These are phyloP conservation scores for Lacerta viridis DNA, from an alignment of 2,797 vertebrate genomes.

Conservation along the genomic window DNA sequence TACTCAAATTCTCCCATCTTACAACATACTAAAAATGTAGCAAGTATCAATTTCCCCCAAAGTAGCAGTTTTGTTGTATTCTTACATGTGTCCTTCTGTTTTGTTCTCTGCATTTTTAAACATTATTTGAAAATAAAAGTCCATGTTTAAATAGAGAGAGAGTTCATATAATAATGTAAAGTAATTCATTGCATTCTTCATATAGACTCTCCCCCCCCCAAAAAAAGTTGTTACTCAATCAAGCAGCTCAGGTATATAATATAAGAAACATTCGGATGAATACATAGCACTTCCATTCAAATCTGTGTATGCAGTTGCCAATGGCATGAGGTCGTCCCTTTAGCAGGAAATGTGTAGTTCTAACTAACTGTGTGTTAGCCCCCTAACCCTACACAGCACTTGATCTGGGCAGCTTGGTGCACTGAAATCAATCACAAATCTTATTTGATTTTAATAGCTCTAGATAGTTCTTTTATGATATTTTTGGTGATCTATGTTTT, in stretches of 20 bases:
- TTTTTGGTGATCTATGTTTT: conserved; percentile 53
- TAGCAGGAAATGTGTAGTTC: not conserved
- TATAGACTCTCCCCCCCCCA: not conserved
- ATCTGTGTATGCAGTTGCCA: no score
- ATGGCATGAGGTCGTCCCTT: not conserved
- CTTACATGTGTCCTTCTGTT: not conserved
- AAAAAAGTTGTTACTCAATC: not conserved
- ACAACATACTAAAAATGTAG: not conserved
- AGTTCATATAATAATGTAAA: not conserved
- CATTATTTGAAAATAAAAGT: not conserved
- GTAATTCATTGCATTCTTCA: not conserved
- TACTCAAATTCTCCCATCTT: not conserved
- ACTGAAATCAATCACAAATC: conserved; percentile 11
- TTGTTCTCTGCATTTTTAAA: not conserved
- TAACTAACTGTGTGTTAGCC: no score
- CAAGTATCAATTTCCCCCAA: not conserved
- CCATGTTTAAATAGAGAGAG: not conserved
- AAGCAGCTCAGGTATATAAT: not conserved
- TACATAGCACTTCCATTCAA: not conserved
- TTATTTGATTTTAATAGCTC: conserved; percentile 11
- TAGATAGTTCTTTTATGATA: not conserved
- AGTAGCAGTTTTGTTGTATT: not conserved
- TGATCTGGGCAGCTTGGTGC: not conserved
- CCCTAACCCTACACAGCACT: not conserved
- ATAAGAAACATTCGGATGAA: not conserved